Base-by-base conservation (phyloP, 2,888 invertebrate genomes). In the Machimus rusticus region DNA sequence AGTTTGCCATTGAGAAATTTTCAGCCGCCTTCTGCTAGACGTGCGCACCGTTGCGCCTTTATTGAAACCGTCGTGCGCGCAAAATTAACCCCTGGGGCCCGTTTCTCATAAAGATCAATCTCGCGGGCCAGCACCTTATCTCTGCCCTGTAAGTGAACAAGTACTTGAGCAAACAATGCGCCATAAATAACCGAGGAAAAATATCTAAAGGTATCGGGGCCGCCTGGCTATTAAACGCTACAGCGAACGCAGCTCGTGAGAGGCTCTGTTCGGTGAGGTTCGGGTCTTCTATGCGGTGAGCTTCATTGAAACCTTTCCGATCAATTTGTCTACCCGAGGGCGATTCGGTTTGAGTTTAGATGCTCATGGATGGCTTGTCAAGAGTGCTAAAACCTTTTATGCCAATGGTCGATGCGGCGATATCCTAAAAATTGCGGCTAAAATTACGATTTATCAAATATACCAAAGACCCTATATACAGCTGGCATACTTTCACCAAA, bases 81-180 rank as follows among this genome's bases (percentile, higher is more conserved):
- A 57, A 8, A 79, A 46, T 74, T 39, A 74, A 85, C 43, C 74
- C 85, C 85, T 74, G 74, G 74, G 85, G 85, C 51, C 16, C 46
- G 39, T 88, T 88, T 88, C 88, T 87, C 88, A 88, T 87, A 88
- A 87, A 88, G 88, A 88, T 88, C 88, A 86, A 87, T 88, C 87
- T 76, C 77, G 28, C 51, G 88, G 86, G 78, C 57, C 82, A 66
- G 82, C 86, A 87, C 87, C 87, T 88, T 88, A 88, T 88, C 88
- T 87, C 31, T 57, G 66, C 81, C 74, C 85, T 39, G 37, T 78
- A 86, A 88, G 87, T 87, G 86, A 88, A 87, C 88, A 87, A 87
- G 87, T 87, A 88, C 87, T 88, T 88, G 87, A 88, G 86, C 87
- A 88, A 88, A 88, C 88, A 88, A 88, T 88, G 88, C 86, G 57